phyloP scores from a whole-genome alignment of 2,888 invertebrate genomes.

The Leistus spinibarbis region DNA sequence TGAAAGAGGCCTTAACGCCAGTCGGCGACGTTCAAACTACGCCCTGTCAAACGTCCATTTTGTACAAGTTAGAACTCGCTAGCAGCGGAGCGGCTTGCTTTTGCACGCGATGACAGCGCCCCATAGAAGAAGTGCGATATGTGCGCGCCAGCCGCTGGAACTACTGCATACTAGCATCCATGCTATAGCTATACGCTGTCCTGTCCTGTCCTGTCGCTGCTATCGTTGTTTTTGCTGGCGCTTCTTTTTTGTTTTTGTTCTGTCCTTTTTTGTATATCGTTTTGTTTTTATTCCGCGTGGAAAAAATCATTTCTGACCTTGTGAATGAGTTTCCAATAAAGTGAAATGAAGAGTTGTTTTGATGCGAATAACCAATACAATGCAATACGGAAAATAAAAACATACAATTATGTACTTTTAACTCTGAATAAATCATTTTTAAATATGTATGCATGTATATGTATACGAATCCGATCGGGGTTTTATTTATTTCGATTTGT shows the following conservation, averaged over 20 bases:
- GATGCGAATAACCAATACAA: neutral
- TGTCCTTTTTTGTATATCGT: neutral
- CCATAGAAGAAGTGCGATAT: neutral
- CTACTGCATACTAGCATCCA: neutral
- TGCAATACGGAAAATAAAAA: too few relatives aligned
- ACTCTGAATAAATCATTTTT: neutral
- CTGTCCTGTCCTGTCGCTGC: neutral
- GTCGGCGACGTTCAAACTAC: conserved; percentile 52
- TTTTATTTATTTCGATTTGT: neutral
- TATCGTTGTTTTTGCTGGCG: too few relatives aligned
- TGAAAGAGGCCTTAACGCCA: conserved; percentile 40
- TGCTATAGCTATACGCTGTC: neutral
- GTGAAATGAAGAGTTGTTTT: neutral
- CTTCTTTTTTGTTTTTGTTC: neutral
- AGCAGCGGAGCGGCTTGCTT: neutral
- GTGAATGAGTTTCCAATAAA: neutral
- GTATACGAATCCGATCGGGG: too few relatives aligned
- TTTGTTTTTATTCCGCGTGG: neutral
- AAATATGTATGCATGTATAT: neutral
- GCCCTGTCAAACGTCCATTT: conserved; percentile 53
- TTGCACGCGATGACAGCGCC: conserved; percentile 14
- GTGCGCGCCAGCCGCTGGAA: neutral
- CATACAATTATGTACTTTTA: neutral
- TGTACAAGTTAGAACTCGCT: conserved; percentile 44
- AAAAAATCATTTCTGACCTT: neutral